Evolutionary conservation across 2,888 invertebrate species (phyloP), one percentile per base, ranked within the genome.

Genomic region (Caenorhabditis japonica): DNA sequence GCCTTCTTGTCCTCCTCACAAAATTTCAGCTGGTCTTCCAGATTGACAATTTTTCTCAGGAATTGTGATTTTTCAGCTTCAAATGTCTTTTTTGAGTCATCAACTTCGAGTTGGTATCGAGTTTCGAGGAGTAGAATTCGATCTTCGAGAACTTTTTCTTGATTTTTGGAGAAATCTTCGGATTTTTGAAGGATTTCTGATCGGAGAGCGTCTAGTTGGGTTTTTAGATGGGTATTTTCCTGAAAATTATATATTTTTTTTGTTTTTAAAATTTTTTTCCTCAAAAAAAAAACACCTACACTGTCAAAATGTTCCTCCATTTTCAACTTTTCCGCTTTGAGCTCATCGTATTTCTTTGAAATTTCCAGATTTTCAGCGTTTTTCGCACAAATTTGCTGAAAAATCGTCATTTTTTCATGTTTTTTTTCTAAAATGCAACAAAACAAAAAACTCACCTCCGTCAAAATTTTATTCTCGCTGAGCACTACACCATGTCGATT

Each of bases 1-100:
- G 73, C 23, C 4, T 68, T 59, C 70, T 75, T 75, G 8, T 75
- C 75, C 13, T 69, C 75, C 3, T 75, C 75, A 1, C 27, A 17
- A 10, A 33, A 27, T 46, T 51, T 64, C 23, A 75, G 7, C 34
- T 70, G 47, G 17, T 64, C 66, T 12, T 75, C 70, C 5, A 75
- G 33, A 39, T 46, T 46, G 0, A 21, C 13, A 13, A 74, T 64
- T 30, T 38, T 59, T 13, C 30, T 4, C 5, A 13, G 36, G 15
- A 53, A 30, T 3, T 47, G 7, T 27, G 52, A 55, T 39, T 51
- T 55, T 41, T 71, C 68, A 2, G 10, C n/a, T 21, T 70, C 70
- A 30, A 71, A 74, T 5, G 43, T 38, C 17, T 74, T 74, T 44
- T 71, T 61, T 19, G 52, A 36, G 46, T 71, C 71, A n/a, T 62